Evolutionary conservation across 2,113 vertebrate species (phyloP), one percentile per base, ranked within the genome.

Genomic region (Setophaga petechia): DNA sequence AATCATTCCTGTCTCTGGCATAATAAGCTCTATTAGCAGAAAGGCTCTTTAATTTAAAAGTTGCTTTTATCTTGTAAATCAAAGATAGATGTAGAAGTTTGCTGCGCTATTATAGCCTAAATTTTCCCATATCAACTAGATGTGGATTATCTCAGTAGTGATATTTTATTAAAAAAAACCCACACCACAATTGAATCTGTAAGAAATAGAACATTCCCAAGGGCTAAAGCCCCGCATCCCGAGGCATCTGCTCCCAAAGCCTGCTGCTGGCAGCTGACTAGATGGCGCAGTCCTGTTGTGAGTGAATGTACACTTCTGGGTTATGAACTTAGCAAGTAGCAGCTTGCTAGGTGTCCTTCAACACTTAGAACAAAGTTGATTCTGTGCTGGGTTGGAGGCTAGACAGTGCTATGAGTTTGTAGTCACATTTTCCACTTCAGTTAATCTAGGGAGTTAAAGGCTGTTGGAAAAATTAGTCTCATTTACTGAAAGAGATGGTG

Each of bases 41-140:
- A 98, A 98, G 93, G 97, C 92, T 96, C 95, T 98, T 98, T 98
- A 98, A 98, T 98, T 98, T 97, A 98, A 98, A 98, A 98, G 97
- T 98, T 97, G 98, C 98, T 98, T 98, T 98, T 98, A 98, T 98
- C 98, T 98, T 98, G 98, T 98, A 98, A 98, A 98, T 98, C 97
- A 98, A 98, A 98, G 97, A 97, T 98, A 95, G 97, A 97, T 97
- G 97, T 86, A 92, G 94, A 98, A 97, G 94, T 98, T 98, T 84
- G 79, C 95, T 79, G 95, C 6, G 87, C 98, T 97, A 98, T 98
- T 98, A 98, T 98, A 97, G 91, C 97, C 98, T 97, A 95, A 96
- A 98, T 98, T 98, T 98, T 98, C 98, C 98, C 98, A 98, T 98
- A 98, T 98, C 98, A 96, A 97, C 95, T 93, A 76, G 87, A 96